Evolutionary conservation across 2,888 invertebrate genomes (phyloP), one percentile per base, ranked within the genome.

Genomic region (Timema cristinae): DNA sequence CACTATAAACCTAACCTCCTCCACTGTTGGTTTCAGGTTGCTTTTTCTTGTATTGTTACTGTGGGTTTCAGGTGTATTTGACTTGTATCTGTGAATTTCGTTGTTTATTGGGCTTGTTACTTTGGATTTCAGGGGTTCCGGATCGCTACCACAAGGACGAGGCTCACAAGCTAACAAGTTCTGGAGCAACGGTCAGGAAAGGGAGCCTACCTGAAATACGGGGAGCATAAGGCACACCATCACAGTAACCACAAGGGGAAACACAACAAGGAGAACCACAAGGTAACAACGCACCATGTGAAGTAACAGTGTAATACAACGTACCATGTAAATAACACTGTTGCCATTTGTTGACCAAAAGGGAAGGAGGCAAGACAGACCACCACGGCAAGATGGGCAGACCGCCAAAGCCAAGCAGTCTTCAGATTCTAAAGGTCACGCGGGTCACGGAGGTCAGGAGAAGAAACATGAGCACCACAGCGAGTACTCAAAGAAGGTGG

Each of bases 91-190:
- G n/a, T n/a, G n/a, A n/a, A n/a, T n/a, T n/a, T n/a, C n/a, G n/a
- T n/a, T n/a, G n/a, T n/a, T 32, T 32, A 32, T 32, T 32, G 1
- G 32, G 32, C 32, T 16, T 61, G 7, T 47, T 61, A n/a, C 11
- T 51, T 50, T 72, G 7, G 16, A 69, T 78, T 79, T 56, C 72
- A 84, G 84, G 83, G 51, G 84, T 80, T 78, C 79, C 80, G 70
- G 83, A 83, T 75, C 80, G 81, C 69, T 84, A 82, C 75, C 83
- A 83, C 73, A 83, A 83, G 73, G 81, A 84, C 72, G 84, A 84
- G 77, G 78, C 80, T 67, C 82, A 82, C 72, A 83, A 83, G 72
- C 80, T 82, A 72, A 84, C 75, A 81, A 81, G 70, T 84, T 82
- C 76, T 84, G 81, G 79, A 83, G 82, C 73, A 81, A 82, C 67